A percentile compares a stretch with the other conserved stretches of the same genome.
Conservation (phyloP, 2,797 vertebrate genomes). For the Sternarchorhynchus goeldii region DNA sequence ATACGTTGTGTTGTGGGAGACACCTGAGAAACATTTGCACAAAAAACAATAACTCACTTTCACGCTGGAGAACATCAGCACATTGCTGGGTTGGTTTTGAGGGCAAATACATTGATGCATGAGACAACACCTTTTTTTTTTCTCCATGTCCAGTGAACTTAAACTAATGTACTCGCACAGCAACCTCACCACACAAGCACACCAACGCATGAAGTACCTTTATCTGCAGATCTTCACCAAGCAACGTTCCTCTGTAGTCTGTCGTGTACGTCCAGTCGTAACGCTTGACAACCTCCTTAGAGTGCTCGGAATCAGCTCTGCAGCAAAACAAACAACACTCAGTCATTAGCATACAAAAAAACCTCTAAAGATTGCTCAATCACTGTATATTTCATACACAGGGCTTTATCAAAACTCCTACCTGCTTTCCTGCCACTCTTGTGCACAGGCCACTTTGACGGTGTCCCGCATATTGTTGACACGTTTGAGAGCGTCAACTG, state of each 20-base stretch:
- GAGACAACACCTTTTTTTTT: too few species aligned
- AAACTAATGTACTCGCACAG: background rate
- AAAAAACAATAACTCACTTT: background rate
- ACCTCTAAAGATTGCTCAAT: background rate
- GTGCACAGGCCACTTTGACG: conserved; percentile 95
- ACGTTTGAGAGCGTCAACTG: conserved; percentile 88
- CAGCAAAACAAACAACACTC: background rate
- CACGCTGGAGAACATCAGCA: background rate
- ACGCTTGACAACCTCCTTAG: conserved; percentile 88
- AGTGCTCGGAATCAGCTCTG: conserved; percentile 90
- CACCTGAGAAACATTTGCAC: conserved; percentile 70
- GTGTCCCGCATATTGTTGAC: conserved; percentile 91
- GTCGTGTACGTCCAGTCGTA: conserved; percentile 99
- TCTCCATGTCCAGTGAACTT: background rate
- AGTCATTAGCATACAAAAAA: too few species aligned
- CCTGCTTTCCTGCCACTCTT: conserved; percentile 97
- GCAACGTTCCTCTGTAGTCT: conserved; percentile 92
- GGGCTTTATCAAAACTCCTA: conserved; percentile 53
- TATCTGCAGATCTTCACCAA: conserved; percentile 83
- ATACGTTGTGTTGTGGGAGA: conserved; percentile 87
- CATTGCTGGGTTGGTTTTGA: background rate
- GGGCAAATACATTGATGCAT: too few species aligned
- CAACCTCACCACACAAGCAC: background rate
- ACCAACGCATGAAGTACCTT: conserved; percentile 69
- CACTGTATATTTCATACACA: background rate